Conservation (phyloP, 2,797 vertebrate genomes). For the Pseudopleuronectes americanus region DNA sequence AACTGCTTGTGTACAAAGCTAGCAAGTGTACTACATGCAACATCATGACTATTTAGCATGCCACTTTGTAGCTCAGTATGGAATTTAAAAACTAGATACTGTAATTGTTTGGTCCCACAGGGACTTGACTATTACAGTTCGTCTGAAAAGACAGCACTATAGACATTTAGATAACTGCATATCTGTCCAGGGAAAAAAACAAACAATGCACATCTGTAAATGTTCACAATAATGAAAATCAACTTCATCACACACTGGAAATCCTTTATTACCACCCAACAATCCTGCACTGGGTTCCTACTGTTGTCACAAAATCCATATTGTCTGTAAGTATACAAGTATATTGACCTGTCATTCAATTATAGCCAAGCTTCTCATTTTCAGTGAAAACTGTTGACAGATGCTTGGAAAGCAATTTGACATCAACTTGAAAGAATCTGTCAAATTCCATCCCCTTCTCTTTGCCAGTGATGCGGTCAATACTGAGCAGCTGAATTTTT, state of each 20-base stretch:
- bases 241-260: neutral
- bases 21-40: constrained; percentile 12
- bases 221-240: too few species aligned
- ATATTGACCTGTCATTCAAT: constrained; percentile 2
- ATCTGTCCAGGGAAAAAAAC: too few species aligned
- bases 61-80: neutral
- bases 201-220: too few species aligned
- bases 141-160: too few species aligned
- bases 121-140: too few species aligned
- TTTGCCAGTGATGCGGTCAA: neutral
- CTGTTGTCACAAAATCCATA: neutral
- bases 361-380: neutral
- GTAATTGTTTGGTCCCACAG: too few species aligned
- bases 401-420: constrained; percentile 1
- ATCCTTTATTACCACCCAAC: neutral
- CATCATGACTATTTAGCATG: constrained; percentile 1
- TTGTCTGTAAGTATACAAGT: neutral
- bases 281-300: neutral
- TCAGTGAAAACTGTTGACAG: constrained; percentile 12
- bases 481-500: neutral
- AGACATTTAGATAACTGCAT: too few species aligned
- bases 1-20: neutral
- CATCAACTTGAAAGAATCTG: neutral
- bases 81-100: too few species aligned
- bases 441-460: neutral